Evolutionary conservation across 2,113 vertebrate genomes (phyloP), one percentile per base, ranked within the genome.

Genomic region (Ardeotis arabs): DNA sequence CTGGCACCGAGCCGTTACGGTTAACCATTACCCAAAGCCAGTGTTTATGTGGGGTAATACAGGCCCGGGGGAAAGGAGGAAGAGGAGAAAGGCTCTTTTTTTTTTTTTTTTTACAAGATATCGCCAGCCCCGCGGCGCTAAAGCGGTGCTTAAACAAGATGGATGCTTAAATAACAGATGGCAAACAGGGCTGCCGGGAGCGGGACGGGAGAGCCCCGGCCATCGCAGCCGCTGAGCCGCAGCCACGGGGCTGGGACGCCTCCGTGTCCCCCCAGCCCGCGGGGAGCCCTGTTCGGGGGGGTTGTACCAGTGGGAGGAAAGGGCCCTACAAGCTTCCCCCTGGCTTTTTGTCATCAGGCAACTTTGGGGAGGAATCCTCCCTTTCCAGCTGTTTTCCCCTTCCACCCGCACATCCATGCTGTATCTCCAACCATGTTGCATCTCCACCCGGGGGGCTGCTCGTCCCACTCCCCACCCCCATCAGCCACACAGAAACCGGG

Each of bases 31-130:
- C 67, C 94, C 89, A 12, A 37, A 86, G 79, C 33, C 49, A 81
- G 91, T 95, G 92, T 95, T 97, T 95, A 87, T 94, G 96, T 96
- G 97, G 97, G 96, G 89, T 95, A 91, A 97, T 97, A 91, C 84
- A 86, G 92, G 22, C 85, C 83, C 17, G 14, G 63, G 95, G 90
- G 87, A 95, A 97, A 95, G 74, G 58, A 64, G 83, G 88, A 84
- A 74, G 47, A 49, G 21, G 47, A 49, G 85, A 86, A 84, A 74
- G 56, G 91, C 35, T 64, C 39, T 41, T 82, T 25, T 55, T 78
- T 87, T 58, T 79, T 79, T 55, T 77, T 90, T 58, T 64, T 33
- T 72, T 37, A 44, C 9, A 10, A 89, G 93, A 69, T 49, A 63
- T 9, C 7, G 2, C 63, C 52, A 37, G 93, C 55, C 73, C 39